Percentiles rank a stretch among this genome's conserved stretches.
These are phyloP conservation scores for Cottoperca gobio DNA, from an alignment of 2,797 vertebrate genomes.

Conservation along the genomic window DNA sequence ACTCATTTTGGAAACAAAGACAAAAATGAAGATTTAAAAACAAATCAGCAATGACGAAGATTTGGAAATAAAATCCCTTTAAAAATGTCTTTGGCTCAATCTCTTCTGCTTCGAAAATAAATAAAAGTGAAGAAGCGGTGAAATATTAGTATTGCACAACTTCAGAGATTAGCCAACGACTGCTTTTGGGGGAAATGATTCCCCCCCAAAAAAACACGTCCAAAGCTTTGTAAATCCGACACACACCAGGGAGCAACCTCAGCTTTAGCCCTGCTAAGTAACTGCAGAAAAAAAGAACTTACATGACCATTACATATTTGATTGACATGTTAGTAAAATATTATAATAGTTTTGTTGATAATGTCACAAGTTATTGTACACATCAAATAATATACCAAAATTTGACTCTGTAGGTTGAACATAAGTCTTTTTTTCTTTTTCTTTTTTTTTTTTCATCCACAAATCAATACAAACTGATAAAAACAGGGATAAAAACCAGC, in stretches of 20 bases:
- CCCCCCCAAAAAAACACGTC: not conserved
- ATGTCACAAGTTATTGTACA: slow-evolving; percentile 96
- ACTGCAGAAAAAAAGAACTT: slow-evolving; percentile 51
- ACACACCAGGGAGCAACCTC: slow-evolving; percentile 78
- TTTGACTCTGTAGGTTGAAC: slow-evolving; percentile 84
- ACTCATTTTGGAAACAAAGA: slow-evolving; percentile 16
- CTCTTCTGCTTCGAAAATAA: slow-evolving; percentile 67
- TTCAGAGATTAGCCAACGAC: slow-evolving; percentile 73
- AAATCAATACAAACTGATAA: slow-evolving; percentile 87
- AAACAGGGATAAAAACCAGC: slow-evolving; percentile 83
- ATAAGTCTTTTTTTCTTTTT: slow-evolving; percentile 71
- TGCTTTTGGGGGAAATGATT: slow-evolving; percentile 16
- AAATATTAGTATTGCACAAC: slow-evolving; percentile 79
- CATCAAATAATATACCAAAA: slow-evolving; percentile 95
- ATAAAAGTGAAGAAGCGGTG: slow-evolving; percentile 67
- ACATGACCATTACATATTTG: slow-evolving; percentile 81
- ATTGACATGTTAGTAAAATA: slow-evolving; percentile 93
- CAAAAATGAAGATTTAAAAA: slow-evolving; percentile 10
- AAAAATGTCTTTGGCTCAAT: slow-evolving; percentile 76
- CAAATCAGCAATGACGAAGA: not conserved
- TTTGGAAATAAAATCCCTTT: slow-evolving; percentile 57
- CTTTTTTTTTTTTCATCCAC: slow-evolving; percentile 51
- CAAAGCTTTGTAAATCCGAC: slow-evolving; percentile 21
- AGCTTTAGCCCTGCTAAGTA: slow-evolving; percentile 66
- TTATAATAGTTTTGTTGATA: slow-evolving; percentile 89